A percentile compares a stretch with the other conserved stretches of the same genome.
Conservation (phyloP, 2,888 invertebrate species). For the Harpalus rufipes region DNA sequence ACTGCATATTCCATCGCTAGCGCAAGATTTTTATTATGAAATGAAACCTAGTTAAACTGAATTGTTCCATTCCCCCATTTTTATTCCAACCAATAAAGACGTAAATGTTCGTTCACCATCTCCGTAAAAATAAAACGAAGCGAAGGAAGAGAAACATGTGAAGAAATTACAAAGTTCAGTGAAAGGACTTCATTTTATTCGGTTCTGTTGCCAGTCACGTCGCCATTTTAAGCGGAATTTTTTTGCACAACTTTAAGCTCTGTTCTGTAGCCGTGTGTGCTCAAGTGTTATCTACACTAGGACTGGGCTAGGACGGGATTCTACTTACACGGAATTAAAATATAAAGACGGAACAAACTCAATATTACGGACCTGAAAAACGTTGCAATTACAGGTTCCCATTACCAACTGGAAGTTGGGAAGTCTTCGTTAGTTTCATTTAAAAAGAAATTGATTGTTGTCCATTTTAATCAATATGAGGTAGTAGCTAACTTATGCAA, state of each 20-base stretch:
- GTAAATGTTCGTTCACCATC: conserved; percentile 17
- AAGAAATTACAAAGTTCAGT: conserved; percentile 51
- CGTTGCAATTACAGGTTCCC: no score
- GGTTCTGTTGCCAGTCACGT: conserved; percentile 53
- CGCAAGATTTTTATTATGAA: conserved; percentile 5
- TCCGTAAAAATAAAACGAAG: conserved; percentile 32
- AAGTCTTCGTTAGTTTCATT: no score
- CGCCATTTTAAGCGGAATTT: conserved; percentile 43
- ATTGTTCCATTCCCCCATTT: conserved; percentile 24
- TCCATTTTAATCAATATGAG: no score
- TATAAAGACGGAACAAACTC: conserved; percentile 5
- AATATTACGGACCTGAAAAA: background rate
- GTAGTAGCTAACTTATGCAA: no score
- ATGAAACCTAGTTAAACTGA: conserved; percentile 40
- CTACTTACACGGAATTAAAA: conserved; percentile 27
- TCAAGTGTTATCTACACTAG: conserved; percentile 37
- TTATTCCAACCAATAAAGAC: conserved; percentile 40
- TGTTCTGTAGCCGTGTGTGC: background rate
- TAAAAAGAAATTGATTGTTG: no score
- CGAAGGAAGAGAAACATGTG: conserved; percentile 42
- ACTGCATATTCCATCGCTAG: conserved; percentile 1
- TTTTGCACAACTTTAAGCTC: conserved; percentile 15
- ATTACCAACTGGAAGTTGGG: no score
- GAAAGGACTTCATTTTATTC: conserved; percentile 39
- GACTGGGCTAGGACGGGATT: background rate